These are phyloP conservation scores for Scarus forsteni DNA, from an alignment of 2,797 vertebrate species.

Conservation along the genomic window DNA sequence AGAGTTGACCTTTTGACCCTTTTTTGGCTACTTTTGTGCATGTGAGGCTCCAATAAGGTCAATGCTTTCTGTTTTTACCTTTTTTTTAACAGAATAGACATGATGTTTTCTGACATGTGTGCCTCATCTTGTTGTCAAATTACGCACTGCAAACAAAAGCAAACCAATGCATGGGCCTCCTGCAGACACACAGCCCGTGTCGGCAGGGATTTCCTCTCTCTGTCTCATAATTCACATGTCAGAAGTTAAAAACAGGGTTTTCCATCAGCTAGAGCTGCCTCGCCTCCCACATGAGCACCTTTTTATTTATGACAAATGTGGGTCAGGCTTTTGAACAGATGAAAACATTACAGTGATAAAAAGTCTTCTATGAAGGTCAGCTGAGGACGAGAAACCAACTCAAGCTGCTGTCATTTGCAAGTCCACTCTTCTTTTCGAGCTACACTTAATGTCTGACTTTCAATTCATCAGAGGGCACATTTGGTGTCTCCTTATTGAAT, in stretches of 20 bases:
- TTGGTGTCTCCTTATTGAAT: constrained; percentile 6
- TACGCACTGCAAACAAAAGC: constrained; percentile 40
- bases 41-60: constrained; percentile 40
- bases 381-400: constrained; percentile 1
- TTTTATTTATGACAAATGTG: constrained; percentile 19
- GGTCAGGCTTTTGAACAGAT: constrained; percentile 14
- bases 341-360: background rate
- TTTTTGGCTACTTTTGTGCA: constrained; percentile 49
- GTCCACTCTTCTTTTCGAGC: constrained; percentile 12
- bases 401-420: constrained; percentile 18
- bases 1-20: constrained; percentile 42
- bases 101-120: constrained; percentile 56
- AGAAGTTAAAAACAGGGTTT: constrained; percentile 54
- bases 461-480: constrained; percentile 1
- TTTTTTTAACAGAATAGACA: constrained; percentile 21
- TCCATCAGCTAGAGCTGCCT: constrained; percentile 24
- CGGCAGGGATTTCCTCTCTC: constrained; percentile 48
- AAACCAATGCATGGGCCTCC: constrained; percentile 17
- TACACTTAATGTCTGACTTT: constrained; percentile 15
- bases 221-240: constrained; percentile 33
- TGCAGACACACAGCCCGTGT: constrained; percentile 16
- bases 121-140: constrained; percentile 65
- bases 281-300: constrained; percentile 13
- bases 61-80: constrained; percentile 6
- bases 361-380: background rate